These are phyloP conservation scores for Eueremaeus valkanovi DNA, from an alignment of 2,888 invertebrate genomes.

Conservation along the genomic window DNA sequence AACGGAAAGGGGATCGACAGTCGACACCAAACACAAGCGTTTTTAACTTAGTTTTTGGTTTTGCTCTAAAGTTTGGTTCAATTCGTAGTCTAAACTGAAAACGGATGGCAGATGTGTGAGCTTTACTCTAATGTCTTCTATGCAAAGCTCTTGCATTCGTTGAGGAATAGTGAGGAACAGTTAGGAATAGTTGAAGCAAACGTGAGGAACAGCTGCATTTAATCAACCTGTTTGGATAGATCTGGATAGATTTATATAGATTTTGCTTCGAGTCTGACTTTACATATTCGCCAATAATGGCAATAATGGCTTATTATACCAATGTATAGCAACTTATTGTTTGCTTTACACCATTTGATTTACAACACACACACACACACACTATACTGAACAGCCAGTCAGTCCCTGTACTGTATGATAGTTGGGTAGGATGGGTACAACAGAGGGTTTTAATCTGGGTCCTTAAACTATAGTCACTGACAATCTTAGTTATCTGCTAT, in stretches of 20 bases:
- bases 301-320: conserved; percentile 20
- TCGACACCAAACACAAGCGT: conserved; percentile 2
- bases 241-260: neutral
- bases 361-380: neutral
- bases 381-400: neutral
- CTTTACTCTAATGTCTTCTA: conserved; percentile 35
- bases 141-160: conserved; percentile 29
- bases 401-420: neutral
- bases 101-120: conserved; percentile 35
- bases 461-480: neutral
- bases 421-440: too few relatives aligned
- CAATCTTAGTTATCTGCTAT: conserved; percentile 1
- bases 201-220: conserved; percentile 33
- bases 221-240: conserved; percentile 36
- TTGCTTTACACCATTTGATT: neutral
- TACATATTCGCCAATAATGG: neutral
- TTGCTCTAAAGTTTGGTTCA: conserved; percentile 19
- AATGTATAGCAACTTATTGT: conserved; percentile 21
- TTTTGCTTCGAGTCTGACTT: conserved; percentile 13
- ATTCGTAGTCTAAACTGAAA: neutral
- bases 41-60: conserved; percentile 34
- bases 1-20: conserved; percentile 25
- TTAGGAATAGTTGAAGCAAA: neutral
- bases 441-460: too few relatives aligned
- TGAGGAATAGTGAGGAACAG: conserved; percentile 24